A percentile compares a stretch with the other conserved stretches of the same genome.
These are phyloP conservation scores for Thunnus maccoyii DNA, from an alignment of 2,113 vertebrate genomes.

Conservation along the genomic window DNA sequence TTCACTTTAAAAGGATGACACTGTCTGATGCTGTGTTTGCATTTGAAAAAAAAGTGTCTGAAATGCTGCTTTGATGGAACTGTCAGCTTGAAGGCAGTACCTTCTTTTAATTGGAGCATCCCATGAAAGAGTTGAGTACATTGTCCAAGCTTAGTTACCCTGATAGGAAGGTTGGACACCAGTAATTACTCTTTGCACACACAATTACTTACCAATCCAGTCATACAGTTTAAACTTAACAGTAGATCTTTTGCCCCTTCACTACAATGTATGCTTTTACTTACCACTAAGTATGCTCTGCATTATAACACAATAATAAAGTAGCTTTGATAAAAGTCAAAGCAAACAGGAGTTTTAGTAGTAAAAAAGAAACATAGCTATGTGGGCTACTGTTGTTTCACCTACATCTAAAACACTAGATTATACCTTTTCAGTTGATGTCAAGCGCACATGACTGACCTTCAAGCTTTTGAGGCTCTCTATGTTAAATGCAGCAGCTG, in stretches of 20 bases:
- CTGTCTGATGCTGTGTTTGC: not conserved
- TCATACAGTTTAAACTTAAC: not conserved
- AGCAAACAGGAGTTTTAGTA: no score
- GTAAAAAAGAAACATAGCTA: no score
- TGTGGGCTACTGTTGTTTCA: no score
- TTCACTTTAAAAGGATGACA: constrained; percentile 23
- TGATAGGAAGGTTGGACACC: not conserved
- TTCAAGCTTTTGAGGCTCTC: no score
- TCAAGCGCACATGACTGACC: no score
- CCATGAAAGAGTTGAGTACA: not conserved
- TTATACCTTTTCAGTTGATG: no score
- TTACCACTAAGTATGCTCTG: no score
- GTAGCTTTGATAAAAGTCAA: no score
- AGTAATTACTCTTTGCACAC: not conserved
- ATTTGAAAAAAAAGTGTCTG: constrained; percentile 19
- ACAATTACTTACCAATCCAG: not conserved
- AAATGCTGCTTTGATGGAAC: constrained; percentile 25
- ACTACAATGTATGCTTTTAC: no score
- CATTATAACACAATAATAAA: no score
- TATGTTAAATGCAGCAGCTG: no score
- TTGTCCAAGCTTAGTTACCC: not conserved
- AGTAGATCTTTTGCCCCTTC: not conserved
- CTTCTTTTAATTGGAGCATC: constrained; percentile 14
- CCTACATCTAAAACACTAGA: no score
- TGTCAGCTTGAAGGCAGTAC: constrained; percentile 3